Base-by-base conservation (phyloP, 2,113 vertebrate species). In the Cyprinodon tularosa region DNA sequence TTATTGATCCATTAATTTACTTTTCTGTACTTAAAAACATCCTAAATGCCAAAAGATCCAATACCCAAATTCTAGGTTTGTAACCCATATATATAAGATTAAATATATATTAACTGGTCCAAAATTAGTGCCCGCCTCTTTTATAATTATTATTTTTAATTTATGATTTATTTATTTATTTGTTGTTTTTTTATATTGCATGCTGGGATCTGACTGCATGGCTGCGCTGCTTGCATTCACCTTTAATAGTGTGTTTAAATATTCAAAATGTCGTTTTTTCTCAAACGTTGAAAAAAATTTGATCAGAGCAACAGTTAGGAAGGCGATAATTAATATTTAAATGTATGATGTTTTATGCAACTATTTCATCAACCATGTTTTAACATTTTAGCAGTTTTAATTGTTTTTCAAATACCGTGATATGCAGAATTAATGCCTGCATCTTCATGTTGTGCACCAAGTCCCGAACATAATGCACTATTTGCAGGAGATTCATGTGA, bases 401-500 rank as follows among this genome's bases (percentile, higher is more conserved):
- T 29, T 29, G 29, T 29, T 57, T n/a, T 57, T n/a, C 6, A 9
- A 3, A 7, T 15, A 53, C 15, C 50, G 20, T 20, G 17, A 57
- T 2, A 57, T 57, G 50, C 50, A n/a, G 17, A 6, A 57, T 14
- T 20, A 15, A n/a, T 2, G 17, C 50, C 50, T n/a, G 50, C 3
- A 57, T 20, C 14, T 20, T 17, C 7, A 57, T n/a, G 50, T 0
- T 59, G 47, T 53, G 12, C 20, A n/a, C 20, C 22, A 22, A 69
- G 45, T 75, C 17, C 63, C 15, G 47, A 86, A 78, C 73, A 82
- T 76, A 80, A 4, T 60, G 59, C 37, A 42, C 63, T 47, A 36
- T 36, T 63, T 75, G 45, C 60, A 62, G 71, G 82, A 79, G 93
- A 91, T 92, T 90, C 87, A 95, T 94, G 93, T 93, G 93, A 94